Percentiles rank a stretch among this genome's conserved stretches.
phyloP scores from a whole-genome alignment of 2,888 invertebrate species.

The Rutpela maculata region DNA sequence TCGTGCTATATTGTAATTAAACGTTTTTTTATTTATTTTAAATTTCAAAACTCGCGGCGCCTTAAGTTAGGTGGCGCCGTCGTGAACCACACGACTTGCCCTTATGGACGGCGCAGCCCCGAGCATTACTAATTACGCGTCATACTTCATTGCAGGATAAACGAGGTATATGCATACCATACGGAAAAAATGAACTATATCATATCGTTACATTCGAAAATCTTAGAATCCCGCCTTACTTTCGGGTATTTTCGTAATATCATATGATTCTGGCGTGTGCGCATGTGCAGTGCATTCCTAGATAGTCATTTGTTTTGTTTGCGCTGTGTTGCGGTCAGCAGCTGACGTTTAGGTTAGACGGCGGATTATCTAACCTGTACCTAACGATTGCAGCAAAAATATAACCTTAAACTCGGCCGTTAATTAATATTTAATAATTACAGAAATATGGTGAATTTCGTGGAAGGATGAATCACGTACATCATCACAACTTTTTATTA shows the following conservation, averaged over 20 bases:
- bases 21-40: no score
- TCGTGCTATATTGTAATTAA: no score
- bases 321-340: not conserved
- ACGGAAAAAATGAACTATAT: no score
- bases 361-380: constrained; percentile 23
- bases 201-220: no score
- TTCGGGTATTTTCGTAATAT: not conserved
- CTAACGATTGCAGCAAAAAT: constrained; percentile 17
- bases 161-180: no score
- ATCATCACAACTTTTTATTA: not conserved
- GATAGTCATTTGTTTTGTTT: not conserved
- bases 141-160: no score
- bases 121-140: no score
- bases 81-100: no score
- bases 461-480: constrained; percentile 27
- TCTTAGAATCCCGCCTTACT: not conserved
- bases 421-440: constrained; percentile 9
- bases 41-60: no score
- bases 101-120: no score
- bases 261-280: not conserved
- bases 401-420: constrained; percentile 4
- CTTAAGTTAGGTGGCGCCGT: no score
- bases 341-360: not conserved
- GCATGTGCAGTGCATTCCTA: not conserved
- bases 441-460: constrained; percentile 10